These are phyloP conservation scores for Tipula lateralis DNA, from an alignment of 2,888 invertebrate genomes.

Conservation along the genomic window DNA sequence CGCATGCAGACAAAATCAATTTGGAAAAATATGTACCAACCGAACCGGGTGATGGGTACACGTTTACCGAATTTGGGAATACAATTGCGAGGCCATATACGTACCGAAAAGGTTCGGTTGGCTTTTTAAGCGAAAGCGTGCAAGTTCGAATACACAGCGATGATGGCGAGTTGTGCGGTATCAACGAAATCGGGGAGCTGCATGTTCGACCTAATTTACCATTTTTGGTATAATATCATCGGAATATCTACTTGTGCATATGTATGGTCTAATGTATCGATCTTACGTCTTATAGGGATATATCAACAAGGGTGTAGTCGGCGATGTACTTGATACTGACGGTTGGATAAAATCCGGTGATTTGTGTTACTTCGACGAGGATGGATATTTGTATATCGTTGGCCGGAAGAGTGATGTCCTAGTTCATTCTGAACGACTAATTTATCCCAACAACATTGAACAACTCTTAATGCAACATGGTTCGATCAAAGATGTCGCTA, in stretches of 20 bases:
- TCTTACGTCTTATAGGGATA: background rate
- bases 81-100: background rate
- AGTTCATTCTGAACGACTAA: background rate
- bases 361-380: background rate
- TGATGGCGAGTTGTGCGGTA: background rate
- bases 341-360: background rate
- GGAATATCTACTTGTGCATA: too few species aligned
- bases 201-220: background rate
- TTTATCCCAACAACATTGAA: background rate
- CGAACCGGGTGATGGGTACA: background rate
- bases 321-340: background rate
- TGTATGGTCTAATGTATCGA: too few species aligned
- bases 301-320: background rate
- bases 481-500: background rate
- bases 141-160: background rate
- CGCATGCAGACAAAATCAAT: background rate
- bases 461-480: background rate
- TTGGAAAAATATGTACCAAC: background rate
- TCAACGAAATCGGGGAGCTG: background rate
- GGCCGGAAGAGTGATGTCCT: background rate
- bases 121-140: background rate
- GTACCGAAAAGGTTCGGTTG: background rate
- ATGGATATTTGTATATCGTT: background rate
- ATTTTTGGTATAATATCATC: background rate
- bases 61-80: background rate